phyloP scores from a whole-genome alignment of 2,888 invertebrate genomes.

The Chalcosyrphus nemorum region DNA sequence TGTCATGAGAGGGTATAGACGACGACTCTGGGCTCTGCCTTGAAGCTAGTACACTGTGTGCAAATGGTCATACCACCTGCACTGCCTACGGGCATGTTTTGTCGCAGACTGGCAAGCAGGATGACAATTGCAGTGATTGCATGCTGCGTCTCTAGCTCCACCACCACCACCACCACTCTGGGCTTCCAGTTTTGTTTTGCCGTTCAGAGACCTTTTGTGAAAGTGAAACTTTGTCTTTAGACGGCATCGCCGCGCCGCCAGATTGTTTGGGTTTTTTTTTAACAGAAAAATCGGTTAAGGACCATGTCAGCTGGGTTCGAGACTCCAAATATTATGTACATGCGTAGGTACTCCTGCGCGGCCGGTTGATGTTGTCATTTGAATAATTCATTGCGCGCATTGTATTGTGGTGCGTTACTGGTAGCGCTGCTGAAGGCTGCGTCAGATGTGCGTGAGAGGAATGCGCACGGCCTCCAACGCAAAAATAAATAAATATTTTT shows the following conservation, averaged over 20 bases:
- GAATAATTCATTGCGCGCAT: constrained; percentile 66
- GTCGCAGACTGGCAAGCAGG: constrained; percentile 46
- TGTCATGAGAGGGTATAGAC: constrained; percentile 4
- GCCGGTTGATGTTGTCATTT: constrained; percentile 44
- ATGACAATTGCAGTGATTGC: constrained; percentile 68
- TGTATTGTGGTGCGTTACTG: constrained; percentile 51
- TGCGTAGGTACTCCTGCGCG: no score
- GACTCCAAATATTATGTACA: no score
- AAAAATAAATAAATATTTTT: no score
- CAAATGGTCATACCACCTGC: constrained; percentile 58
- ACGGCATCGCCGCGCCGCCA: constrained; percentile 35
- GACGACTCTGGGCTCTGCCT: constrained; percentile 20
- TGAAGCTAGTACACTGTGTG: constrained; percentile 25
- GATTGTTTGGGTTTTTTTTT: constrained; percentile 34
- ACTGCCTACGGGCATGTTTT: constrained; percentile 44
- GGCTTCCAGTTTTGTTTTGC: constrained; percentile 20
- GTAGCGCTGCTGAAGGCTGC: constrained; percentile 40
- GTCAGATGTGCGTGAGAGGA: constrained; percentile 64
- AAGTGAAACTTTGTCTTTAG: constrained; percentile 65
- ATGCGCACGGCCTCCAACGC: constrained; percentile 42
- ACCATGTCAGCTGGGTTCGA: constrained; percentile 57
- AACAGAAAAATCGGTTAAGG: constrained; percentile 67
- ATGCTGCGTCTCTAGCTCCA: constrained; percentile 3
- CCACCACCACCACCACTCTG: constrained; percentile 7
- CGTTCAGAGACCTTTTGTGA: constrained; percentile 70